These are phyloP conservation scores for Pseudomyrmex flavicornis DNA, from an alignment of 1,140 invertebrate genomes.

Conservation along the genomic window DNA sequence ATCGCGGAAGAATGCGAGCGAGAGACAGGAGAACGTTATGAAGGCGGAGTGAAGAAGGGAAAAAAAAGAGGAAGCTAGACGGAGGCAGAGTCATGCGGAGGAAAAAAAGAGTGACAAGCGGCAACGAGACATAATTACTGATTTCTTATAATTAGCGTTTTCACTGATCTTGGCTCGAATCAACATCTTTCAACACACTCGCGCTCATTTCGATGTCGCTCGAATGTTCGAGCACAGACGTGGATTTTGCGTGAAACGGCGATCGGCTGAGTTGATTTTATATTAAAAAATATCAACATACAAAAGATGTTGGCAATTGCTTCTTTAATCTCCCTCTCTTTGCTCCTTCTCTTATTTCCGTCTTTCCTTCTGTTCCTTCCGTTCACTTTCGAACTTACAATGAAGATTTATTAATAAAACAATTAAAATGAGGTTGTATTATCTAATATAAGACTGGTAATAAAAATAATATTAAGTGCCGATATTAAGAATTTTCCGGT, in stretches of 20 bases:
- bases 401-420: too few species aligned
- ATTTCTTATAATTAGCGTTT: slow-evolving; percentile 83
- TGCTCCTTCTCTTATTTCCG: too few species aligned
- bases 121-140: slow-evolving; percentile 81
- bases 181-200: slow-evolving; percentile 68
- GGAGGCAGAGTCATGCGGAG: slow-evolving; percentile 23
- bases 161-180: slow-evolving; percentile 79
- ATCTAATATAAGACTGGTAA: neutral
- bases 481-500: neutral
- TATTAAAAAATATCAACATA: too few species aligned
- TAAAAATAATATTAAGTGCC: neutral
- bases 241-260: neutral
- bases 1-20: slow-evolving; percentile 74
- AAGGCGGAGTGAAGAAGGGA: slow-evolving; percentile 20
- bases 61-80: neutral
- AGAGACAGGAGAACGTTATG: slow-evolving; percentile 59
- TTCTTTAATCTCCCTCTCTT: too few species aligned
- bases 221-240: neutral
- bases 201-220: slow-evolving; percentile 70
- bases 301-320: too few species aligned
- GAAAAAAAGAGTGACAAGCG: slow-evolving; percentile 58
- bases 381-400: too few species aligned
- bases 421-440: too few species aligned
- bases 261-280: too few species aligned
- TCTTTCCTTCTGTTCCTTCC: too few species aligned